Evolutionary conservation across 2,888 invertebrate species (phyloP), one percentile per base, ranked within the genome.

Genomic region (Patella caerulea): DNA sequence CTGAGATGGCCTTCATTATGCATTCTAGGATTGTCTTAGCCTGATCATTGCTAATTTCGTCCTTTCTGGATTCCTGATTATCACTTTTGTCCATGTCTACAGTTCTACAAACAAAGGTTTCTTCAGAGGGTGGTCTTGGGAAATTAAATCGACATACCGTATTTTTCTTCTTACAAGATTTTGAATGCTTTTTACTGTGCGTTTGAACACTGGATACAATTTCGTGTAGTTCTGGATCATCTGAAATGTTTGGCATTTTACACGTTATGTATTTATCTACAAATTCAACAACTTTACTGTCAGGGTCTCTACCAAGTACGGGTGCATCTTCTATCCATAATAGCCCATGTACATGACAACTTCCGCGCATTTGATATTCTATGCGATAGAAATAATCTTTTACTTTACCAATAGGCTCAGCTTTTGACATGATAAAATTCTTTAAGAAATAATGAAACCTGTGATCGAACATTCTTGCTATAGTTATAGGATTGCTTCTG

Each of bases 281-380:
- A 55, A 79, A 83, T 71, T 72, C 55, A 19, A 82, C 53, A 72
- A 81, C 81, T 17, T 74, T 56, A 73, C 73, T 78, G 76, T 80
- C 79, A 29, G 65, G n/a, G 52, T 79, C 79, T 2, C 53, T 73
- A 55, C 81, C 83, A 72, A 83, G 59, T 55, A 59, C 78, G 29
- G 82, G 82, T 2, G 84, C 82, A 79, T 81, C 74, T 71, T 82
- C 76, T 7, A 83, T 79, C 83, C 85, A 84, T 29, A 77, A 76
- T 53, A 85, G 70, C 77, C 80, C 77, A 70, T 86, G 85, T 5
- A 83, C 79, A 77, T 85, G 84, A 15, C 83, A 83, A 12, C 82
- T 82, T 4, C 86, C 86, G 4, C 85, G 75, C 17, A 81, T 79
- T 71, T 86, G 84, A 73, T 82, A 83, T 59, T 84, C 85, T 9